Percentiles rank a stretch among this genome's conserved stretches.
phyloP scores from a whole-genome alignment of 2,113 vertebrate genomes.

The Porphyrio hochstetteri region DNA sequence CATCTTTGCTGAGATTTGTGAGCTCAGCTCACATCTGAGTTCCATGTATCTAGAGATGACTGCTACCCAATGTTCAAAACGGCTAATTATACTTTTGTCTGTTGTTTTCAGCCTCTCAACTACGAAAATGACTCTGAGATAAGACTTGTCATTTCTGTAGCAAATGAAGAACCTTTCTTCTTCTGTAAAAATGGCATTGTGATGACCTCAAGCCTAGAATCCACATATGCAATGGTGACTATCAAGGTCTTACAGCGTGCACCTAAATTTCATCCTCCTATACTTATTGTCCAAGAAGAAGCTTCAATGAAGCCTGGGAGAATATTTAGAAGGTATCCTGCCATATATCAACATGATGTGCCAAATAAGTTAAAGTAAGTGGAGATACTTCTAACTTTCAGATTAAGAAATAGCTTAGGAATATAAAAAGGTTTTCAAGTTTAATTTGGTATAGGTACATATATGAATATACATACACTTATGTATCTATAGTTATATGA shows the following conservation, averaged over 20 bases:
- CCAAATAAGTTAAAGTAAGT: slow-evolving; percentile 47
- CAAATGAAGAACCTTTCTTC: slow-evolving; percentile 75
- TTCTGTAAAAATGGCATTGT: slow-evolving; percentile 24
- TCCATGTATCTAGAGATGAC: neutral
- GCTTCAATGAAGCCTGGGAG: slow-evolving; percentile 74
- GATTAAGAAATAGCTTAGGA: neutral
- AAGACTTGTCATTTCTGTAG: slow-evolving; percentile 64
- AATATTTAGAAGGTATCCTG: slow-evolving; percentile 53
- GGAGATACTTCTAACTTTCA: neutral
- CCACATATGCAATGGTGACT: neutral
- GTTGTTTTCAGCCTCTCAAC: slow-evolving; percentile 70
- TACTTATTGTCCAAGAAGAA: neutral
- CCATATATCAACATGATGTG: neutral
- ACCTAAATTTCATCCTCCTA: slow-evolving; percentile 65
- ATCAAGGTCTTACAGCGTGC: slow-evolving; percentile 71
- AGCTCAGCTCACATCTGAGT: neutral
- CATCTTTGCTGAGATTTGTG: neutral
- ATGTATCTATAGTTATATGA: neutral
- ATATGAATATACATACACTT: neutral
- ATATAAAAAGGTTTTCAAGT: neutral
- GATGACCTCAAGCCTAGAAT: neutral
- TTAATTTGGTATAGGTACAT: neutral
- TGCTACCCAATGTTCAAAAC: neutral
- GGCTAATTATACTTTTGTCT: neutral
- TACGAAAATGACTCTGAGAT: slow-evolving; percentile 5